Conservation (phyloP, 1,140 invertebrate species). For the Drosophila ercepeae region DNA sequence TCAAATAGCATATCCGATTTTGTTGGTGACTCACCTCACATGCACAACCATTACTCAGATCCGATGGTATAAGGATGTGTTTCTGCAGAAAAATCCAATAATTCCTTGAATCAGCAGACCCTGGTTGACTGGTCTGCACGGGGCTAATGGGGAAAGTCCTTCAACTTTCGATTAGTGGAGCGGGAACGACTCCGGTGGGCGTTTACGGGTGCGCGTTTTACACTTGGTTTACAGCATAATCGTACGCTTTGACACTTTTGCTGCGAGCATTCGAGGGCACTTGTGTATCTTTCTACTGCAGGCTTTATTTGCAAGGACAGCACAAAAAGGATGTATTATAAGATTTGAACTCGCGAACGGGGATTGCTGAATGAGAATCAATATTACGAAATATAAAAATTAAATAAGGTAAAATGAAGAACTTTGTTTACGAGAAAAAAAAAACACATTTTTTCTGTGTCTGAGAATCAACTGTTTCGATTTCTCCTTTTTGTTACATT, state of each 20-base stretch:
- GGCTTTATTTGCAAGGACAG: slow-evolving; percentile 40
- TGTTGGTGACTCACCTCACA: slow-evolving; percentile 65
- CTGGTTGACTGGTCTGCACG: slow-evolving; percentile 66
- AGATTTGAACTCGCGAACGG: slow-evolving; percentile 1
- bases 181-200: not conserved
- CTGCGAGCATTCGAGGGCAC: slow-evolving; percentile 50
- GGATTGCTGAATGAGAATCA: not conserved
- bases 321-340: slow-evolving; percentile 58
- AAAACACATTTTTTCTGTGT: too few relatives aligned
- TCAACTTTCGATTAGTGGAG: slow-evolving; percentile 16
- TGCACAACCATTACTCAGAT: slow-evolving; percentile 62
- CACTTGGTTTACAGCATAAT: slow-evolving; percentile 82
- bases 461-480: too few relatives aligned
- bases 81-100: not conserved
- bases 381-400: slow-evolving; percentile 33
- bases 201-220: slow-evolving; percentile 54
- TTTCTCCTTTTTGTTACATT: slow-evolving; percentile 1
- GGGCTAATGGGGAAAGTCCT: slow-evolving; percentile 53
- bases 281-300: slow-evolving; percentile 28
- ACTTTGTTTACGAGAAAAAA: too few relatives aligned
- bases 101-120: slow-evolving; percentile 33
- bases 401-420: slow-evolving; percentile 54
- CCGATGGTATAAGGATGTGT: slow-evolving; percentile 46
- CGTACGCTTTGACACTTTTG: slow-evolving; percentile 78
- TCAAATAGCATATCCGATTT: not conserved